Conservation (phyloP, 2,113 vertebrate species). For the Labeo rohita region DNA sequence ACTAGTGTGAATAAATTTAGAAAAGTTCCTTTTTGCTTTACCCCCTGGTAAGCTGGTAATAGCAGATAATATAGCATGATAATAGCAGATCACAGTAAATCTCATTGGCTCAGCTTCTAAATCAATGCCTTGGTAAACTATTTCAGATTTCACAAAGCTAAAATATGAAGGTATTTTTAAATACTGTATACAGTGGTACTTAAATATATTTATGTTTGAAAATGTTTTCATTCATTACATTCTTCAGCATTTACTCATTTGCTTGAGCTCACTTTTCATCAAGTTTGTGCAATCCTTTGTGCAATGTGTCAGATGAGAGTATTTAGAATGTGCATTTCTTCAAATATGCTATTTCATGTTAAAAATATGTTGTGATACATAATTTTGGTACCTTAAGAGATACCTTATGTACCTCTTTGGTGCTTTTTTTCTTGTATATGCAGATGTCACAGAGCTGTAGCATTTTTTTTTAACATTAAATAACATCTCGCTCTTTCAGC, state of each 20-base stretch:
- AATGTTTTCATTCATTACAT: neutral
- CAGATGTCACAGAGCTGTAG: neutral
- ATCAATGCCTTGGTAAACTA: neutral
- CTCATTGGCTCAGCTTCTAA: neutral
- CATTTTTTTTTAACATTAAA: too few relatives aligned
- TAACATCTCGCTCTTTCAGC: neutral
- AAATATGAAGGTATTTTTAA: neutral
- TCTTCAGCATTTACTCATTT: neutral
- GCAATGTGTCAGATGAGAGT: too few relatives aligned
- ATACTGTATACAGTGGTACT: too few relatives aligned
- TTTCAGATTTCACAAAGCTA: neutral
- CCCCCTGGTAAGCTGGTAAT: neutral
- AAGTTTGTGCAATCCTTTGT: too few relatives aligned
- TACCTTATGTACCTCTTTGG: neutral
- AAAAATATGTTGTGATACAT: neutral
- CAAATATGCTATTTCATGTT: neutral
- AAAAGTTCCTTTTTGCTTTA: neutral
- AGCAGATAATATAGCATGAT: neutral
- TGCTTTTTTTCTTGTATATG: neutral
- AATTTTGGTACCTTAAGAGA: neutral
- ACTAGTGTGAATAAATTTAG: neutral
- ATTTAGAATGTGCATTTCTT: neutral
- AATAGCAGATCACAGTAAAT: neutral
- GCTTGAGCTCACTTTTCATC: neutral
- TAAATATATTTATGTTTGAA: neutral